Conservation (phyloP, 2,113 vertebrate species). For the Ginglymostoma cirratum region DNA sequence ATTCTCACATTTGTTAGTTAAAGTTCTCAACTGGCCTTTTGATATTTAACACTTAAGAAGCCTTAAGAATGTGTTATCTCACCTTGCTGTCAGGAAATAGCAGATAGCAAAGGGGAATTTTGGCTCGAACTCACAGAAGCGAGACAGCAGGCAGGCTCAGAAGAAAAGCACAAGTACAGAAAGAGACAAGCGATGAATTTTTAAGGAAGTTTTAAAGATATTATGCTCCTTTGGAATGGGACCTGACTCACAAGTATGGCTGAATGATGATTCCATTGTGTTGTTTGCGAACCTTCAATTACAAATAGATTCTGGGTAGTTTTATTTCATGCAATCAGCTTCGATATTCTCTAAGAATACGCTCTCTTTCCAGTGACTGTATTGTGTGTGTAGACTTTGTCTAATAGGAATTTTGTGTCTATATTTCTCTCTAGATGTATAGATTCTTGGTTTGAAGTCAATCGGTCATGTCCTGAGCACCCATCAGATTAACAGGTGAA, state of each 20-base stretch:
- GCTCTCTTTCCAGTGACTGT: not conserved
- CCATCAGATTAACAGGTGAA: constrained; percentile 75
- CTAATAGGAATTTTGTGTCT: not conserved
- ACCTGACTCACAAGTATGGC: not conserved
- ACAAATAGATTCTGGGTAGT: no score
- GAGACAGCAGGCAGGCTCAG: not conserved
- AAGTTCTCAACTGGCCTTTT: not conserved
- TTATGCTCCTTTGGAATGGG: not conserved
- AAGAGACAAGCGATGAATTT: not conserved
- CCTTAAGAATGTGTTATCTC: not conserved
- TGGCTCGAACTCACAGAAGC: not conserved
- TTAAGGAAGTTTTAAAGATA: not conserved
- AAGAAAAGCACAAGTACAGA: not conserved
- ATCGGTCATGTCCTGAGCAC: constrained; percentile 92
- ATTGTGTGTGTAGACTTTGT: not conserved
- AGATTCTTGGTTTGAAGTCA: constrained; percentile 96
- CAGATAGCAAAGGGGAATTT: not conserved
- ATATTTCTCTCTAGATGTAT: constrained; percentile 70
- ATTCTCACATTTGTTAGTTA: not conserved
- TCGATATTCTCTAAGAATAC: not conserved
- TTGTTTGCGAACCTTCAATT: not conserved
- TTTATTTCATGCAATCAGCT: not conserved
- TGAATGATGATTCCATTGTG: not conserved
- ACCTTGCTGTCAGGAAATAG: not conserved
- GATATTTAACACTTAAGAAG: not conserved